Percentiles rank a stretch among this genome's conserved stretches.
phyloP scores from a whole-genome alignment of 2,797 vertebrate genomes.

The Enteromius paludinosus region DNA sequence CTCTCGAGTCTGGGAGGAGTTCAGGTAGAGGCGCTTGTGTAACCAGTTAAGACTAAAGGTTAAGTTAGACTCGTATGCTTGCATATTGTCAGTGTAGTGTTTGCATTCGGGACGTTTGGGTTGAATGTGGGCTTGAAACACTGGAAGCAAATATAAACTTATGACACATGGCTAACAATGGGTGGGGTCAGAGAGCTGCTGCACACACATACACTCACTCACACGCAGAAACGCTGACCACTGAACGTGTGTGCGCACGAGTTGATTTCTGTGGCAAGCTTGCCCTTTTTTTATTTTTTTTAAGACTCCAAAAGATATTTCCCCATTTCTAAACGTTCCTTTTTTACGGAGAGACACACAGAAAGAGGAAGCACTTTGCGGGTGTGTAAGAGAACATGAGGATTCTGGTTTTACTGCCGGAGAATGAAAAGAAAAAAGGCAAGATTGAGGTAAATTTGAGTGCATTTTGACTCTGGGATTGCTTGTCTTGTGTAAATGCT shows the following conservation, averaged over 20 bases:
- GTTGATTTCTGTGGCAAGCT: slow-evolving; percentile 40
- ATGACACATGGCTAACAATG: slow-evolving; percentile 65
- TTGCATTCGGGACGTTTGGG: slow-evolving; percentile 29
- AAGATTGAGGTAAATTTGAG: slow-evolving; percentile 72
- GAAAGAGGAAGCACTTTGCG: slow-evolving; percentile 58
- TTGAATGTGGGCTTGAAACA: slow-evolving; percentile 51
- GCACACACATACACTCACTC: slow-evolving; percentile 2
- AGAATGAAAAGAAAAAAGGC: slow-evolving; percentile 77
- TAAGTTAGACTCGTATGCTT: slow-evolving; percentile 5
- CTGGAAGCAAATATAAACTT: slow-evolving; percentile 63
- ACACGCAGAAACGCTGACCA: neutral
- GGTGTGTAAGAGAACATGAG: slow-evolving; percentile 68
- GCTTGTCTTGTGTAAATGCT: neutral
- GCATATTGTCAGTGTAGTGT: slow-evolving; percentile 20
- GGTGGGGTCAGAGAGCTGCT: slow-evolving; percentile 34
- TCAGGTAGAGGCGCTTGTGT: slow-evolving; percentile 30
- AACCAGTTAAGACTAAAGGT: slow-evolving; percentile 19
- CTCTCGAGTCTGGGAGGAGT: neutral
- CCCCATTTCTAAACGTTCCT: slow-evolving; percentile 66
- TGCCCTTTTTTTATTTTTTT: slow-evolving; percentile 16
- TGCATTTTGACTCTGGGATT: slow-evolving; percentile 17
- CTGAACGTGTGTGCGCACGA: slow-evolving; percentile 15
- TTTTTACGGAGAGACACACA: slow-evolving; percentile 27
- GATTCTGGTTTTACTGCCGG: slow-evolving; percentile 76
- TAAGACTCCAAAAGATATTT: slow-evolving; percentile 55